Conservation (phyloP, 2,888 invertebrate species). For the Masnerella sp. region DNA sequence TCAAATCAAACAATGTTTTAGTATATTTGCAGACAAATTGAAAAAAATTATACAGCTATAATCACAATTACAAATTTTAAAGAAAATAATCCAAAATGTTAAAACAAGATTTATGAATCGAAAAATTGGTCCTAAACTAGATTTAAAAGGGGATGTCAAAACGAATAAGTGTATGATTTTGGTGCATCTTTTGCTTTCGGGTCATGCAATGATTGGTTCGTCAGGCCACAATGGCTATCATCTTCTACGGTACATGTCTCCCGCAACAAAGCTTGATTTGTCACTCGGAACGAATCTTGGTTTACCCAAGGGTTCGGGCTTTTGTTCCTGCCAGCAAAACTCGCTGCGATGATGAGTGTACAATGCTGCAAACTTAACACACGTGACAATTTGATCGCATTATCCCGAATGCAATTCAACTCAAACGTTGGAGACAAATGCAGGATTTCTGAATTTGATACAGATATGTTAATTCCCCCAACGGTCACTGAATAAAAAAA, state of each 20-base stretch:
- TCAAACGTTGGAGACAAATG: constrained; percentile 33
- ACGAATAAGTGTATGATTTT: no score
- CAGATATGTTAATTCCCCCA: constrained; percentile 28
- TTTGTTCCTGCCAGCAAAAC: constrained; percentile 56
- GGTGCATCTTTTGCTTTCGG: constrained; percentile 33
- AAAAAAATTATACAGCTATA: no score
- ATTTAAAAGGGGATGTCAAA: no score
- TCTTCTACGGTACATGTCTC: constrained; percentile 43
- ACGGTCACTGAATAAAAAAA: not conserved
- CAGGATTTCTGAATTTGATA: constrained; percentile 24
- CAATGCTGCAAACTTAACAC: constrained; percentile 46
- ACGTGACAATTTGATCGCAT: constrained; percentile 53
- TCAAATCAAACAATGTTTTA: no score
- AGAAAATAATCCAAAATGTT: no score
- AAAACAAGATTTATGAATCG: no score
- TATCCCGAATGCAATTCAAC: constrained; percentile 46
- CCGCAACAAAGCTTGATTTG: constrained; percentile 58
- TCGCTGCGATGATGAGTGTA: constrained; percentile 41
- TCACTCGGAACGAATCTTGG: constrained; percentile 60
- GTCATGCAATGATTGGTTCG: constrained; percentile 44
- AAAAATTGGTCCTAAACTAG: no score
- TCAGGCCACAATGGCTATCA: constrained; percentile 40
- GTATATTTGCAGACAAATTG: no score
- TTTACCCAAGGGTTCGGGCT: constrained; percentile 52
- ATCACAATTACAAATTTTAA: no score